Base-by-base conservation (phyloP, 2,888 invertebrate genomes). In the Cataglyphis livida region DNA sequence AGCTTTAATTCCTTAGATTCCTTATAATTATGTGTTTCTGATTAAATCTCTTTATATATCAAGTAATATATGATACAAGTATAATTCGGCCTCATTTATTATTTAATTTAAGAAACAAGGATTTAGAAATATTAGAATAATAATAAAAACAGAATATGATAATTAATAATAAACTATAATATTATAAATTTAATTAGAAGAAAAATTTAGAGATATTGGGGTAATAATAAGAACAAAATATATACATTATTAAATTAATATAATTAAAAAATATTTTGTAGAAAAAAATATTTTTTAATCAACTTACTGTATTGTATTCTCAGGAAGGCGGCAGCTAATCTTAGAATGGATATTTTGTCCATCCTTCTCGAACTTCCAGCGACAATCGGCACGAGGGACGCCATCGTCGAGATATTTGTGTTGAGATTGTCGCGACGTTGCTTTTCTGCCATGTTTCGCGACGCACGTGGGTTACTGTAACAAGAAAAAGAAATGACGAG, bases 391-490 rank as follows among this genome's bases (percentile, higher is more conserved):
- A 98, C 96, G 92, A 98, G 96, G 65, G 96, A 95, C 87, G 98
- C 97, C 94, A 99, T 96, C 93, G 98, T 97, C 83, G 96, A 96
- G 91, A 99, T 98, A 93, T 97, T 97, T 44, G 96, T 96, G 95
- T 98, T 99, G 90, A 98, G 96, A 94, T 98, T 98, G 94, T 98
- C 98, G 82, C 99, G 96, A 51, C 99, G 96, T 94, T 97, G 97
- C 95, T 99, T 99, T 94, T 99, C 99, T 12, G 98, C 98, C 93
- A 97, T 96, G 93, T 98, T 98, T 85, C 99, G 96, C 91, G 97
- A 96, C 93, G 97, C 97, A 83, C 98, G 96, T 92, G 97, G 97
- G 91, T 96, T 97, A 89, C 97, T 97, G 95, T 61, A 95, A 91
- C 85, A 86, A 12, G 38, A 15, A 75, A 61, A 82, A 10, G 4